Base-by-base conservation (phyloP, 2,797 vertebrate genomes). In the Tapera naevia region DNA sequence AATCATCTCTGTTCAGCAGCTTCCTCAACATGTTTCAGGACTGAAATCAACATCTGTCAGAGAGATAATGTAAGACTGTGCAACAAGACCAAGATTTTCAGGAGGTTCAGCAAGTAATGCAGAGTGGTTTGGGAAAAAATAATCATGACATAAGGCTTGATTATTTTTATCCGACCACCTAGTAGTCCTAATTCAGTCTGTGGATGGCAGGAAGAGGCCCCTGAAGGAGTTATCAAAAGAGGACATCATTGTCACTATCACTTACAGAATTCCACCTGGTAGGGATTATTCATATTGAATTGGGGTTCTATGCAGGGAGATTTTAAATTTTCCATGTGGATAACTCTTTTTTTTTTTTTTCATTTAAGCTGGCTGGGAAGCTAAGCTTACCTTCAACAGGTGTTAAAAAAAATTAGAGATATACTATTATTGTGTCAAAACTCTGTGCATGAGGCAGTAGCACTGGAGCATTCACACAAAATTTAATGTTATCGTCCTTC, bases 241-340 rank as follows among this genome's bases (percentile, higher is more conserved):
- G 4, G 4, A 64, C 10, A 30, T 28, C 4, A 5, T 69, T 51
- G 21, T 35, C 30, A 32, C 58, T 61, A 23, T 73, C 25, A 75
- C 1, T 10, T 27, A 51, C 5, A 66, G 46, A 43, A 71, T 46
- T 37, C 48, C 7, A 56, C 2, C 17, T 70, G 7, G 5, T 53
- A 13, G 21, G 17, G 16, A 87, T 71, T 84, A 86, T 75, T 75
- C 32, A 2, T 51, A 19, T 6, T 61, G 10, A 56, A 43, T 10
- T 41, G 6, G 3, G 21, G 0, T 5, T 86, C 3, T 5, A 6
- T 23, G 18, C 18, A 79, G 41, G 30, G 5, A 66, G 1, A 21
- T 51, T 28, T 11, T 50, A 22, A 25, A 57, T 50, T 57, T 73
- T 75, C 27, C 27, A n/a, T 39, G 8, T 25, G 15, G 10, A 28